Conservation (phyloP, 2,113 vertebrate species). For the Malurus elegans region DNA sequence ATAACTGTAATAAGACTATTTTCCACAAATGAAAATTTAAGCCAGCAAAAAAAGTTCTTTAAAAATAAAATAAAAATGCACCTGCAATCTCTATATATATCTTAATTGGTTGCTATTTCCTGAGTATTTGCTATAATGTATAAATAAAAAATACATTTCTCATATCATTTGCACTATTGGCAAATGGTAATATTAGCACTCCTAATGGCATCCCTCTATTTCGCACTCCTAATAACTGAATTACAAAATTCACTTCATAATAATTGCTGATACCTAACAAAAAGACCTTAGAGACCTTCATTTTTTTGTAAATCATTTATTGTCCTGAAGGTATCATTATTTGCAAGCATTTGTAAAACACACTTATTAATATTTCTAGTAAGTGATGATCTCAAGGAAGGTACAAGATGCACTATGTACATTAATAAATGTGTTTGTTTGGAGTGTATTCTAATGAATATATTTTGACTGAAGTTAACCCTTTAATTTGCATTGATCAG, state of each 20-base stretch:
- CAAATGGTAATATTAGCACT: not conserved
- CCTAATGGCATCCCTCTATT: not conserved
- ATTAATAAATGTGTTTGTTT: not conserved
- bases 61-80: not conserved
- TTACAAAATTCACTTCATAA: not conserved
- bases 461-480: not conserved
- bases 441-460: not conserved
- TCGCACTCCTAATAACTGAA: not conserved
- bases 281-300: not conserved
- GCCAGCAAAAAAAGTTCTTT: not conserved
- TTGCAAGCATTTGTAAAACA: not conserved
- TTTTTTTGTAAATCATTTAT: not conserved
- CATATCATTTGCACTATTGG: not conserved
- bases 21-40: not conserved
- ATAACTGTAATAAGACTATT: not conserved
- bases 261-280: not conserved
- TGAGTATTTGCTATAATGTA: not conserved
- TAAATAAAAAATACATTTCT: not conserved
- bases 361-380: not conserved
- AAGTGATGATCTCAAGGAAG: not conserved
- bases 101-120: not conserved
- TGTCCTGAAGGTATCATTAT: conserved; percentile 13
- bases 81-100: not conserved
- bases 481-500: not conserved
- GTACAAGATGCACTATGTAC: not conserved